Conservation (phyloP, 1,140 invertebrate species). For the Coptotermes formosanus region DNA sequence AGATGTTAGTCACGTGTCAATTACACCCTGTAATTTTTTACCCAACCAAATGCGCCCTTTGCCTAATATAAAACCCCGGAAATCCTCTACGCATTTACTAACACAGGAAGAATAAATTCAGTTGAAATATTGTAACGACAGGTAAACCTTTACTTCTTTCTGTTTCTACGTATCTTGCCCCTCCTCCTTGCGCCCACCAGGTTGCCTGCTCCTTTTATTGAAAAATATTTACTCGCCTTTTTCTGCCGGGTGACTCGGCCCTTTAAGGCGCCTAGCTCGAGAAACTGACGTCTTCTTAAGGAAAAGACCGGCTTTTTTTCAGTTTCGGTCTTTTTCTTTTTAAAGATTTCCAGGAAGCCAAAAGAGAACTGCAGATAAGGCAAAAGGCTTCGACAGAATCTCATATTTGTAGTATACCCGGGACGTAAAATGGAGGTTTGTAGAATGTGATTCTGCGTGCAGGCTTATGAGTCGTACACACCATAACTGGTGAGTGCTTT, state of each 20-base stretch:
- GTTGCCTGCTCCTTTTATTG: background rate
- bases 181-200: too few species aligned
- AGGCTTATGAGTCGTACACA: background rate
- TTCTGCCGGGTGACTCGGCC: background rate
- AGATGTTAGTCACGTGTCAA: too few species aligned
- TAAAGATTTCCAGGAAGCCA: background rate
- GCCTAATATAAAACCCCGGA: too few species aligned
- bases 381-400: background rate
- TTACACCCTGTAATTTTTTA: too few species aligned
- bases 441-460: background rate
- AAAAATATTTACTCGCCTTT: background rate
- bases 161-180: too few species aligned
- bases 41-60: too few species aligned
- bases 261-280: background rate
- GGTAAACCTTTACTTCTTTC: too few species aligned
- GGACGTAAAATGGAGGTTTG: background rate
- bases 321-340: background rate
- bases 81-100: too few species aligned
- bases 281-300: background rate
- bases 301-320: background rate
- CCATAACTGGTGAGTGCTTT: background rate
- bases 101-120: too few species aligned
- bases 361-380: background rate
- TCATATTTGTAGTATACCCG: background rate
- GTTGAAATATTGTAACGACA: too few species aligned